These are phyloP conservation scores for Carcharodon carcharias DNA, from an alignment of 2,797 vertebrate genomes.

Conservation along the genomic window DNA sequence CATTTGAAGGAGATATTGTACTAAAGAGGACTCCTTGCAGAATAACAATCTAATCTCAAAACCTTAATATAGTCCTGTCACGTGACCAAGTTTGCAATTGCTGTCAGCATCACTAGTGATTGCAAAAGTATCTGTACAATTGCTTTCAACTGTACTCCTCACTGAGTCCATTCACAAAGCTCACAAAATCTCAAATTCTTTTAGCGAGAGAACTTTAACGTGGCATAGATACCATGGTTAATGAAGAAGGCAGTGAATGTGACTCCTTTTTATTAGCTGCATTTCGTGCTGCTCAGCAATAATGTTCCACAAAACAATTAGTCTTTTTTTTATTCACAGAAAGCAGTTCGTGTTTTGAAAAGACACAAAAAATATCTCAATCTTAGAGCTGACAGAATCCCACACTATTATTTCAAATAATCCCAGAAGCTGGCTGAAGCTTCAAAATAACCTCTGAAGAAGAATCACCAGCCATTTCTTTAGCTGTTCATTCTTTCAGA, in stretches of 20 bases:
- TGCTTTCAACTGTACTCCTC: conserved; percentile 58
- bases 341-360: background rate
- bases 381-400: background rate
- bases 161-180: background rate
- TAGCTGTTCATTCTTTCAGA: background rate
- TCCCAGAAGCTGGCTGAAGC: background rate
- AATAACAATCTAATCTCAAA: conserved; percentile 56
- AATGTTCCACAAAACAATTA: background rate
- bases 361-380: background rate
- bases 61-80: conserved; percentile 64
- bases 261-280: background rate
- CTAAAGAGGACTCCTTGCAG: conserved; percentile 47
- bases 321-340: background rate
- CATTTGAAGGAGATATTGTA: conserved; percentile 58
- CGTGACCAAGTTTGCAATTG: conserved; percentile 56
- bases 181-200: background rate
- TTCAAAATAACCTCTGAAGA: background rate
- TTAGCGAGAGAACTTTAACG: background rate
- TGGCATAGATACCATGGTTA: background rate
- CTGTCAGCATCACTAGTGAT: conserved; percentile 53
- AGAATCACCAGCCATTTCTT: background rate
- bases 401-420: background rate
- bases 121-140: conserved; percentile 59
- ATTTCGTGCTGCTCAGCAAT: background rate
- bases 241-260: background rate